Conservation (phyloP, 1,140 invertebrate species). For the Araneus ventricosus region DNA sequence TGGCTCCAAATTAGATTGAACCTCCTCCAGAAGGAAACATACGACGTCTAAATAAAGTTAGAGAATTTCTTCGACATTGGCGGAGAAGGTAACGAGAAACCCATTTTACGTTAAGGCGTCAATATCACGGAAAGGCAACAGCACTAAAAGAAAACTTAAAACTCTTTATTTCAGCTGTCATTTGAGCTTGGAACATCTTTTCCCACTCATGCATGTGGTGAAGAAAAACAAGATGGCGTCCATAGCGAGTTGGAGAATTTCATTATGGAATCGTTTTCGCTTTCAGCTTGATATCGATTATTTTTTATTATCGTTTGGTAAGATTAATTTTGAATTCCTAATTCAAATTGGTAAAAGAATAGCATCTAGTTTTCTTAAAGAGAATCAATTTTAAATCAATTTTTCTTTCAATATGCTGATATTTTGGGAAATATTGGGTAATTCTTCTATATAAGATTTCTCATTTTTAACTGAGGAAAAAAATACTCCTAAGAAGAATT, state of each 20-base stretch:
- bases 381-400: too few relatives aligned
- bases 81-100: not conserved
- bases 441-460: too few relatives aligned
- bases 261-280: not conserved
- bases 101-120: slow-evolving; percentile 5
- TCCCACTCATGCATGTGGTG: not conserved
- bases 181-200: not conserved
- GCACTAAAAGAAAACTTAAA: slow-evolving; percentile 28
- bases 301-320: not conserved
- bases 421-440: too few relatives aligned
- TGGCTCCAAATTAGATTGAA: slow-evolving; percentile 40
- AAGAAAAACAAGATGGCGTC: not conserved
- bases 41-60: not conserved
- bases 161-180: slow-evolving; percentile 11
- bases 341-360: too few relatives aligned
- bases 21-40: slow-evolving; percentile 18
- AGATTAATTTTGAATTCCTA: too few relatives aligned
- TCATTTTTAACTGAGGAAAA: too few relatives aligned
- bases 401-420: too few relatives aligned
- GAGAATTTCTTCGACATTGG: not conserved
- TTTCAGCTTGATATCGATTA: not conserved
- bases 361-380: too few relatives aligned
- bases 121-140: not conserved
- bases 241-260: not conserved
- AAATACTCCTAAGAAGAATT: too few relatives aligned